Conservation (phyloP, 2,888 invertebrate species). For the Caenorhabditis parvicauda region DNA sequence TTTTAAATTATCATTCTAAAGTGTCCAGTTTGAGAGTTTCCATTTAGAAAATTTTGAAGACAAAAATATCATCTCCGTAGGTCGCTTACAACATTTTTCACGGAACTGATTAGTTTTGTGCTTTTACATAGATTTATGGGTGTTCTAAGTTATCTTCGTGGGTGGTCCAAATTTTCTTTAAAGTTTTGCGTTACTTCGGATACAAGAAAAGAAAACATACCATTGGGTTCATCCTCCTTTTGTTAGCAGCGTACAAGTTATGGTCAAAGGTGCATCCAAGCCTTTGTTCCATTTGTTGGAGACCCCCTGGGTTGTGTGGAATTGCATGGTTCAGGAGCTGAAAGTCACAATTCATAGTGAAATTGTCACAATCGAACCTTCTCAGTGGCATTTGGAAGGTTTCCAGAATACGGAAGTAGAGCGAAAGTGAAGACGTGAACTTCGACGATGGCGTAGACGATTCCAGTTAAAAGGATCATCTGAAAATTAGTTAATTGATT, state of each 20-base stretch:
- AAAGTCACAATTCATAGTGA: not conserved
- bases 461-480: constrained; percentile 38
- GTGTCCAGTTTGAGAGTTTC: no score
- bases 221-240: constrained; percentile 49
- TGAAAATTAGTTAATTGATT: constrained; percentile 14
- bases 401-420: constrained; percentile 38
- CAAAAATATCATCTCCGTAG: no score
- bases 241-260: constrained; percentile 50
- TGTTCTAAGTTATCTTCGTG: no score
- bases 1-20: no score
- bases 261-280: constrained; percentile 58
- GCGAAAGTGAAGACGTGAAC: constrained; percentile 47
- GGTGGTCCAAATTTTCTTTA: no score
- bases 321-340: constrained; percentile 56
- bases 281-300: constrained; percentile 52
- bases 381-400: constrained; percentile 51
- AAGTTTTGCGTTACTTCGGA: no score
- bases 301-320: constrained; percentile 57
- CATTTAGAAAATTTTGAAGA: no score
- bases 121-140: no score
- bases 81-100: no score
- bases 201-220: no score
- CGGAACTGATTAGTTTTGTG: no score
- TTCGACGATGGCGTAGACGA: constrained; percentile 44
- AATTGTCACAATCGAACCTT: constrained; percentile 6